Evolutionary conservation across 1,140 invertebrate species (phyloP), one percentile per base, ranked within the genome.

Genomic region (Wasmannia auropunctata): DNA sequence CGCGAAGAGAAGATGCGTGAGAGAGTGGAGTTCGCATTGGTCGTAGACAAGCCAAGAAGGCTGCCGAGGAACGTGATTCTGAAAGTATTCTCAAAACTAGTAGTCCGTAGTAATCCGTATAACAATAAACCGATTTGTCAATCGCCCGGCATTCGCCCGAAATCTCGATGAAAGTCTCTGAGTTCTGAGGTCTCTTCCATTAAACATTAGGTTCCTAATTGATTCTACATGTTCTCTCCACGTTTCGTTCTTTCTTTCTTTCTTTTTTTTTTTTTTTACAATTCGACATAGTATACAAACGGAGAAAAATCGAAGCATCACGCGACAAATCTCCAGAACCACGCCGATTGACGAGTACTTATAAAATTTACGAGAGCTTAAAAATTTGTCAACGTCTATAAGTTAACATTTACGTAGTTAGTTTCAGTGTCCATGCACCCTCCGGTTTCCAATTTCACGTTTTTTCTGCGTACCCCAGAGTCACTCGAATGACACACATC

Each of bases 31-130:
- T 28, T 81, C 51, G 65, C 34, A 72, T 70, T 81, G 79, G 79
- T 81, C 79, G 49, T 81, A 56, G 65, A 43, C 49, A 49, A 65
- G 65, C 79, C 79, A 43, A n/a, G n/a, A 51, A n/a, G 63, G 74
- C 54, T 85, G 22, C 31, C 67, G 54, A 43, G 28, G 54, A 60
- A 88, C 87, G 83, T 89, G 83, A 37, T 89, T 89, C 83, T 88
- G 88, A 67, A 62, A 74, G 77, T 81, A 81, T 34, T 63, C 31
- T 31, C n/a, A n/a, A 56, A 54, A 80, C 46, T 80, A 70, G 63
- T 34, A 51, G 22, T 62, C 37, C 37, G 76, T 80, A 67, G 46
- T 51, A 51, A 37, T 62, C 19, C 37, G 77, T 63, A 19, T 77
- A 34, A 28, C 40, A 54, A 46, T 40, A 70, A 81, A 81, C 25